These are phyloP conservation scores for Hydriomena furcata DNA, from an alignment of 2,888 invertebrate genomes.

Conservation along the genomic window DNA sequence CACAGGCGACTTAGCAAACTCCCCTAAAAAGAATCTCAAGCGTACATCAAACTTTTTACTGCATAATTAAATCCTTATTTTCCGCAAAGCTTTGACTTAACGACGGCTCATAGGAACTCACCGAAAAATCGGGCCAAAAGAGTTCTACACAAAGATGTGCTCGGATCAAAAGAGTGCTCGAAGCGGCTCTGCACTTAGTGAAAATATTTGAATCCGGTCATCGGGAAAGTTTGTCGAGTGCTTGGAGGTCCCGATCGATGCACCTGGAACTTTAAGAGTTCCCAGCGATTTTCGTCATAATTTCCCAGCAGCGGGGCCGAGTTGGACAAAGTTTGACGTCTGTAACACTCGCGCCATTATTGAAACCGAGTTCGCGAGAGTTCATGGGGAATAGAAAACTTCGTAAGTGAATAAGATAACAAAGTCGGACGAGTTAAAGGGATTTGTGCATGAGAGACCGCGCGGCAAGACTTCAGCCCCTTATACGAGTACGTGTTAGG, in stretches of 20 bases:
- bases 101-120: constrained; percentile 46
- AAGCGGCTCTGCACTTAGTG: constrained; percentile 59
- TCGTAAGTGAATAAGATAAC: constrained; percentile 47
- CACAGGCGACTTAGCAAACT: constrained; percentile 12
- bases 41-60: constrained; percentile 24
- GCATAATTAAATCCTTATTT: constrained; percentile 26
- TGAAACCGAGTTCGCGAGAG: constrained; percentile 41
- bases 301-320: constrained; percentile 44
- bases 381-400: constrained; percentile 43
- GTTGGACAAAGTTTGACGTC: constrained; percentile 53
- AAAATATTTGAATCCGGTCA: constrained; percentile 71
- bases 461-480: constrained; percentile 20
- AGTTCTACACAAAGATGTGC: constrained; percentile 47
- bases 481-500: constrained; percentile 31
- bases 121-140: constrained; percentile 50
- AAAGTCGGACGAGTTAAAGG: constrained; percentile 30
- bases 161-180: constrained; percentile 56
- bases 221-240: constrained; percentile 51
- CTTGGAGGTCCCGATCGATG: constrained; percentile 51
- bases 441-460: constrained; percentile 35
- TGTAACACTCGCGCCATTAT: constrained; percentile 48
- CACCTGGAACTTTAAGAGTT: constrained; percentile 50
- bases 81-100: constrained; percentile 36
- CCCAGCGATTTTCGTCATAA: constrained; percentile 53
- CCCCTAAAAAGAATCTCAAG: constrained; percentile 16